These are phyloP conservation scores for Heliconius nattereri DNA, from an alignment of 1,140 invertebrate genomes.

Conservation along the genomic window DNA sequence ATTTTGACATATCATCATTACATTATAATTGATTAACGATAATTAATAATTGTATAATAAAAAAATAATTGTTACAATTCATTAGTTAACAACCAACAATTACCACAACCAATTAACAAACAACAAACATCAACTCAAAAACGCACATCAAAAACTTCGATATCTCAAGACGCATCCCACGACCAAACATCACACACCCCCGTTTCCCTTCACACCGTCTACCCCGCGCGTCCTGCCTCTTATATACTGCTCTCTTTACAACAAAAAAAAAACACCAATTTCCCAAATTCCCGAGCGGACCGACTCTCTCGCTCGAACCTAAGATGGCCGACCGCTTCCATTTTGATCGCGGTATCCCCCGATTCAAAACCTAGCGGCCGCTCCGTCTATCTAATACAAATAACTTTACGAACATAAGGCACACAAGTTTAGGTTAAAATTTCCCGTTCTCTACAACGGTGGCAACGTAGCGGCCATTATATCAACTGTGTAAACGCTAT, in stretches of 20 bases:
- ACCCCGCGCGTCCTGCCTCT: slow-evolving; percentile 71
- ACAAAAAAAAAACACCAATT: slow-evolving; percentile 79
- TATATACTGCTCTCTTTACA: slow-evolving; percentile 79
- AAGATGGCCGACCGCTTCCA: slow-evolving; percentile 79
- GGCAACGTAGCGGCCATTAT: slow-evolving; percentile 16
- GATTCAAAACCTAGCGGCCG: slow-evolving; percentile 70
- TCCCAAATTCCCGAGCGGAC: slow-evolving; percentile 78
- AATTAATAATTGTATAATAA: too few species aligned
- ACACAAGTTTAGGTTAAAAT: slow-evolving; percentile 75
- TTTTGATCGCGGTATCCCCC: slow-evolving; percentile 76
- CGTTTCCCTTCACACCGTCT: slow-evolving; percentile 77
- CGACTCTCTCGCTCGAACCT: slow-evolving; percentile 76
- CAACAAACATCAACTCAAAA: neutral
- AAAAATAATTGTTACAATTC: too few species aligned
- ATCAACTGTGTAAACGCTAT: neutral
- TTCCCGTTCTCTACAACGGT: slow-evolving; percentile 65
- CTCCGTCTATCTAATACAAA: slow-evolving; percentile 50
- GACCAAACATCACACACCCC: slow-evolving; percentile 43
- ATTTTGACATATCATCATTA: too few species aligned
- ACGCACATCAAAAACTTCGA: slow-evolving; percentile 4
- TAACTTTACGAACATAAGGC: slow-evolving; percentile 63
- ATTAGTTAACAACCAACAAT: neutral
- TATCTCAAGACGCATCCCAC: slow-evolving; percentile 56
- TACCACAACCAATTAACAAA: neutral
- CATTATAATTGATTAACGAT: too few species aligned